Conservation (phyloP, 1,140 invertebrate genomes). For the Delia radicum region DNA sequence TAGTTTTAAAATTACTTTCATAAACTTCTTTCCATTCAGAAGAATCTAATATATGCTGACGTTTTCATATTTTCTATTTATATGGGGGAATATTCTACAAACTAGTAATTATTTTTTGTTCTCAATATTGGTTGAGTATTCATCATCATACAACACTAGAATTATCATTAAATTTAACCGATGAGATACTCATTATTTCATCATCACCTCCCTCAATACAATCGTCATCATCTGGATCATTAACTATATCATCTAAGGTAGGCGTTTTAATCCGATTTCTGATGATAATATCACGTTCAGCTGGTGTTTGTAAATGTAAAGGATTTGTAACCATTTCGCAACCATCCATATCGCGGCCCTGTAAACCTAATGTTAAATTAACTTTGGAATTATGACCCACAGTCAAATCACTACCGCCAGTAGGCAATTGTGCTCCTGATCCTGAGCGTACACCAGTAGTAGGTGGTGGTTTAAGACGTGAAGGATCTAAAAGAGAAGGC, state of each 20-base stretch:
- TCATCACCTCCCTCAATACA: slow-evolving; percentile 31
- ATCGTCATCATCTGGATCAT: slow-evolving; percentile 24
- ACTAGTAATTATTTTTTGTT: neutral
- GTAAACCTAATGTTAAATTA: slow-evolving; percentile 48
- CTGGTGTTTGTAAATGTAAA: slow-evolving; percentile 44
- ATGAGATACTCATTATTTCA: slow-evolving; percentile 50
- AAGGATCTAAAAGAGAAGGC: slow-evolving; percentile 62
- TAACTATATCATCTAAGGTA: slow-evolving; percentile 45
- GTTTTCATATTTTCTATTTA: too few relatives aligned
- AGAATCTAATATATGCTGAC: too few relatives aligned
- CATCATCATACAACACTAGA: slow-evolving; percentile 42
- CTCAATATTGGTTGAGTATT: too few relatives aligned
- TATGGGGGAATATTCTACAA: neutral
- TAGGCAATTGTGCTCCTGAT: slow-evolving; percentile 27
- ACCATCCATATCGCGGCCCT: slow-evolving; percentile 36
- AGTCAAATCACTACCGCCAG: slow-evolving; percentile 38
- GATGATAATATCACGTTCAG: slow-evolving; percentile 50
- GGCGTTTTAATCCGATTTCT: slow-evolving; percentile 51
- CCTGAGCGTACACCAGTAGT: slow-evolving; percentile 17
- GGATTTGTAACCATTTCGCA: slow-evolving; percentile 42
- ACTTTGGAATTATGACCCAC: slow-evolving; percentile 52
- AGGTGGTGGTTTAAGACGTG: slow-evolving; percentile 58
- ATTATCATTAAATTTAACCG: slow-evolving; percentile 45
- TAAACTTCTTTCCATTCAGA: too few relatives aligned
- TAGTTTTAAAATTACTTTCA: too few relatives aligned